Evolutionary conservation across 2,113 vertebrate species (phyloP), one percentile per base, ranked within the genome.

Genomic region (Oreamnos americanus): DNA sequence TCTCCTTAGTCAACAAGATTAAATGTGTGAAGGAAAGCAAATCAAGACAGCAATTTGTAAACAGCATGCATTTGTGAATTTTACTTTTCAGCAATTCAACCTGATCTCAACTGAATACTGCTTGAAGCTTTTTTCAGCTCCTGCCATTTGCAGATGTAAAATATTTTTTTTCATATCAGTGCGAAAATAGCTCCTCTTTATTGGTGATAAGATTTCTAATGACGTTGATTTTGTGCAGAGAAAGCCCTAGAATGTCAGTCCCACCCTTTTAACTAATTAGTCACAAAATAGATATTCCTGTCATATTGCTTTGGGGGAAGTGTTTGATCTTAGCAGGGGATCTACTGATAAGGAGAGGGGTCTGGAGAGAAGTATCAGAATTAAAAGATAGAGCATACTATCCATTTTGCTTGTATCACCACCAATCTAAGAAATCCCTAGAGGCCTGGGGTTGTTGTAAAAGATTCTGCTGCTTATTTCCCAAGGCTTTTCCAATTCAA

Each of bases 351-450:
- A 90, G 57, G 26, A 87, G 26, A 96, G 19, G 8, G 26, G 21
- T 58, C 58, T 96, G 36, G 83, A 87, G 67, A 95, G 87, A 92
- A 97, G 78, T 87, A 94, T 26, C 49, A 81, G 21, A 57, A 78
- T 91, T 43, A 84, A 64, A 92, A 96, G 19, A 8, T 47, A 92
- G 82, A 86, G 90, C 57, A 95, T 4, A 26, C 47, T 26, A 1
- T 1, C 16, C 0, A 2, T 43, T 81, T 88, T 0, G 1, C 21
- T 2, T 28, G 39, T 45, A 88, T 96, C 67, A 23, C 15, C 0
- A 6, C 33, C 28, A 95, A 91, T 36, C 81, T 58, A 45, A 91
- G 67, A 55, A 82, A 94, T 0, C 0, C 39, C 28, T 6, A 87
- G 89, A 85, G 53, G 26, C 57, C 7, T 51, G 47, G 1, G 3